phyloP scores from a whole-genome alignment of 2,113 vertebrate genomes.

The Crotophaga sulcirostris region DNA sequence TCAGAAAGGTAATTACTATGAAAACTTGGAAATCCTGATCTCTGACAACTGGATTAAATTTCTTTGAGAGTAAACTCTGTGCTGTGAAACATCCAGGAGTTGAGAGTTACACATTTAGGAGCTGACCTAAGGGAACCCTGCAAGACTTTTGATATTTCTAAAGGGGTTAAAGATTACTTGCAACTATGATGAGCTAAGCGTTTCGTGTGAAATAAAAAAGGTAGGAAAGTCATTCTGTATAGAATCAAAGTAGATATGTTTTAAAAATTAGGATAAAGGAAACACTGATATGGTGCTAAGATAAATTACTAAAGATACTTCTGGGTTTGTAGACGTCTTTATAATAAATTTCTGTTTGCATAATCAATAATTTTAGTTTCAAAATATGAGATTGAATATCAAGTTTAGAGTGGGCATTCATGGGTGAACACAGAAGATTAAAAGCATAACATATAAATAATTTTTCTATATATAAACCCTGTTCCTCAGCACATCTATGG shows the following conservation, averaged over 20 bases:
- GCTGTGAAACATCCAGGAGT: background rate
- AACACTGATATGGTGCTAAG: background rate
- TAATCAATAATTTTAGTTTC: background rate
- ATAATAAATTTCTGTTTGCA: background rate
- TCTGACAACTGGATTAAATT: constrained; percentile 47
- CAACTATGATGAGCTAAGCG: background rate
- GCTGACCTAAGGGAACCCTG: background rate
- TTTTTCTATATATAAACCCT: background rate
- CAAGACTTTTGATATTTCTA: background rate
- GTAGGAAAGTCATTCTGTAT: background rate
- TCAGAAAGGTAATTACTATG: constrained; percentile 56
- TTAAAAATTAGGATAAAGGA: background rate
- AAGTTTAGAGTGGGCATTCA: background rate
- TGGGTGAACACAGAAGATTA: background rate
- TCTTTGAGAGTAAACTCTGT: background rate
- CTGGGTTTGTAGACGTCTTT: background rate
- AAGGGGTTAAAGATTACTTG: background rate
- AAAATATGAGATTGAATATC: background rate
- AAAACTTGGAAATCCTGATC: constrained; percentile 35
- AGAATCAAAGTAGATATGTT: background rate
- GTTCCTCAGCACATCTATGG: background rate
- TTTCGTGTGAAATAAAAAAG: background rate
- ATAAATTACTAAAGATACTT: background rate
- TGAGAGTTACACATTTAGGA: background rate
- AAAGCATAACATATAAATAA: background rate